These are phyloP conservation scores for Eupithecia tripunctaria DNA, from an alignment of 2,888 invertebrate genomes.

Conservation along the genomic window DNA sequence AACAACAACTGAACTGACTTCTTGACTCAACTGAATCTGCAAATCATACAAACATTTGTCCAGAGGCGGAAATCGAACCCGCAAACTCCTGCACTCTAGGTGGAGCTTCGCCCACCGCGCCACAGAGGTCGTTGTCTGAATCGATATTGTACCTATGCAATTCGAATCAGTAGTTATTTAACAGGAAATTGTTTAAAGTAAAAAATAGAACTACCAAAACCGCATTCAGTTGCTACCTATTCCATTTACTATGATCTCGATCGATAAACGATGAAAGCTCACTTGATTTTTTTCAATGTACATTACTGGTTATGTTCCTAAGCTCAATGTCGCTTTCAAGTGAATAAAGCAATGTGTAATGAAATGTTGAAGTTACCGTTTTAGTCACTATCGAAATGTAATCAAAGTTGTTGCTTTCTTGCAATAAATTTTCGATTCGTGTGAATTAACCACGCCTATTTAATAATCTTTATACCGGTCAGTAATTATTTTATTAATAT, in stretches of 20 bases:
- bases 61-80: too few species aligned
- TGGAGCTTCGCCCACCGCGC: too few species aligned
- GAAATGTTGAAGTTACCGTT: slow-evolving; percentile 3
- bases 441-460: slow-evolving; percentile 74
- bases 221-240: slow-evolving; percentile 58
- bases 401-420: slow-evolving; percentile 40
- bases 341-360: background rate
- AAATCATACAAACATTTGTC: too few species aligned
- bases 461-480: slow-evolving; percentile 64
- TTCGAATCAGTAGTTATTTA: slow-evolving; percentile 51
- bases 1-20: too few species aligned
- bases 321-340: background rate
- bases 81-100: too few species aligned
- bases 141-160: slow-evolving; percentile 59
- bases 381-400: slow-evolving; percentile 13
- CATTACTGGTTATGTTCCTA: slow-evolving; percentile 10
- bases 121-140: slow-evolving; percentile 24
- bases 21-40: too few species aligned
- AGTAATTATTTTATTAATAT: slow-evolving; percentile 80
- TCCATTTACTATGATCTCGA: slow-evolving; percentile 16
- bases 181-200: slow-evolving; percentile 71
- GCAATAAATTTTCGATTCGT: slow-evolving; percentile 70
- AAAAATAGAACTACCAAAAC: slow-evolving; percentile 53
- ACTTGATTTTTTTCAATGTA: background rate
- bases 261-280: slow-evolving; percentile 7